These are phyloP conservation scores for Drosophila takahashii DNA, from an alignment of 1,140 invertebrate genomes.

Conservation along the genomic window DNA sequence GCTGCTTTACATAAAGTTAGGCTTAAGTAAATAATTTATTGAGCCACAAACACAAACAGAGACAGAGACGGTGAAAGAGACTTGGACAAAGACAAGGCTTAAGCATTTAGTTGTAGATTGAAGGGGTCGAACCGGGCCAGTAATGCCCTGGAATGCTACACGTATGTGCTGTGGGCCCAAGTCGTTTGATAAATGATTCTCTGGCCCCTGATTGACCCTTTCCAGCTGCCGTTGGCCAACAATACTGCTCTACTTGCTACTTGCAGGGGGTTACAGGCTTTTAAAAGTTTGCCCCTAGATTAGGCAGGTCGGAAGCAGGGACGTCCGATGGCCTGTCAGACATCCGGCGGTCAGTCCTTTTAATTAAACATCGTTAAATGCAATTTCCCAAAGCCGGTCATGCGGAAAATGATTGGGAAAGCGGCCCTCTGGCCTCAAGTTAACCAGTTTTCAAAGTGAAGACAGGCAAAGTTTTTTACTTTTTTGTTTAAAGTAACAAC, in stretches of 20 bases:
- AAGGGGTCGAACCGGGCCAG: constrained; percentile 17
- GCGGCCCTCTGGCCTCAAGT: constrained; percentile 19
- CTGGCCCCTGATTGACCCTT: constrained; percentile 37
- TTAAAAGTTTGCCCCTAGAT: constrained; percentile 33
- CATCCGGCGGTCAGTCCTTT: constrained; percentile 40
- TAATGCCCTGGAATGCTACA: constrained; percentile 21
- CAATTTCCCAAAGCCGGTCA: constrained; percentile 62
- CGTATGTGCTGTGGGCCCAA: constrained; percentile 28
- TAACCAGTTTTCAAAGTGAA: constrained; percentile 37
- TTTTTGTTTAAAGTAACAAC: constrained; percentile 2
- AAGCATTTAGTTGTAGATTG: constrained; percentile 27
- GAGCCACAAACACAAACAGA: constrained; percentile 43
- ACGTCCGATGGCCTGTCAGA: not conserved
- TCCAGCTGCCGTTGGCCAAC: not conserved
- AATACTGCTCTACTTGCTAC: constrained; percentile 4
- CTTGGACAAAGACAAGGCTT: constrained; percentile 21
- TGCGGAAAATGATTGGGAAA: constrained; percentile 47
- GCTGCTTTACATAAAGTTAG: constrained; percentile 76
- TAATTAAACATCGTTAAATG: constrained; percentile 69
- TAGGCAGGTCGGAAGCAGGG: constrained; percentile 35
- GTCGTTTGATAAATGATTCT: constrained; percentile 60
- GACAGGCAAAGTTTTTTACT: constrained; percentile 4
- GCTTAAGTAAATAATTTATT: constrained; percentile 82
- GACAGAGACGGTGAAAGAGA: not conserved
- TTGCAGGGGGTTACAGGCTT: constrained; percentile 1